Evolutionary conservation across 1,140 invertebrate species (phyloP).

Genomic region (Ylistrum balloti): DNA sequence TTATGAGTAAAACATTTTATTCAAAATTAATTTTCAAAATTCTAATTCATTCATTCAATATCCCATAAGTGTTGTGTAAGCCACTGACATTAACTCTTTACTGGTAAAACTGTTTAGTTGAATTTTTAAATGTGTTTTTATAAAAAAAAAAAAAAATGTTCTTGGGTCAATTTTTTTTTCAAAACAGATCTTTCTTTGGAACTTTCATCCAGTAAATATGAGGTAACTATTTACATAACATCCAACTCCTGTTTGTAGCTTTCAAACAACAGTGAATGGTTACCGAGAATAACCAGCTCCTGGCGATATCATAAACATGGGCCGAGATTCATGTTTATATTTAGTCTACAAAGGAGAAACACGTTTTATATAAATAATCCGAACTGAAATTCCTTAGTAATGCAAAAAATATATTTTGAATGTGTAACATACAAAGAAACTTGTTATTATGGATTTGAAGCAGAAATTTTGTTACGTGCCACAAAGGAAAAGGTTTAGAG

Average conservation of each 20-base stretch:
- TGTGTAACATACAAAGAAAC: not conserved
- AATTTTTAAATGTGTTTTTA: too few relatives aligned
- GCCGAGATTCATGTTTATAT: not conserved
- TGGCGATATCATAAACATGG: not conserved
- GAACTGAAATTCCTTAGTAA: not conserved
- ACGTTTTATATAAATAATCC: not conserved
- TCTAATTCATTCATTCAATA: too few relatives aligned
- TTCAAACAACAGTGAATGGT: not conserved
- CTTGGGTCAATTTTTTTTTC: too few relatives aligned
- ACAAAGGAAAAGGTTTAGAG: not conserved
- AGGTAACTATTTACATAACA: not conserved
- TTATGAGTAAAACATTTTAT: too few relatives aligned
- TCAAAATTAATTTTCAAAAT: too few relatives aligned
- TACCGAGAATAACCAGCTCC: not conserved
- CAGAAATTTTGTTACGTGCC: not conserved
- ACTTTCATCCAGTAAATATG: not conserved
- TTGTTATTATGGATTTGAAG: not conserved
- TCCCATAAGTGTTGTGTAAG: too few relatives aligned
- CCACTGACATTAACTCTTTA: too few relatives aligned
- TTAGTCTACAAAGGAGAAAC: not conserved
- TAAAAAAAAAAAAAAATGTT: too few relatives aligned
- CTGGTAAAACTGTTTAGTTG: too few relatives aligned
- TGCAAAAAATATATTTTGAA: conserved; percentile 6
- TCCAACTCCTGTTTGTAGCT: not conserved
- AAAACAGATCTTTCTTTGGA: not conserved